A percentile compares a stretch with the other conserved stretches of the same genome.
Evolutionary conservation across 2,888 invertebrate genomes (phyloP).

Genomic region (Pheosia tremula): DNA sequence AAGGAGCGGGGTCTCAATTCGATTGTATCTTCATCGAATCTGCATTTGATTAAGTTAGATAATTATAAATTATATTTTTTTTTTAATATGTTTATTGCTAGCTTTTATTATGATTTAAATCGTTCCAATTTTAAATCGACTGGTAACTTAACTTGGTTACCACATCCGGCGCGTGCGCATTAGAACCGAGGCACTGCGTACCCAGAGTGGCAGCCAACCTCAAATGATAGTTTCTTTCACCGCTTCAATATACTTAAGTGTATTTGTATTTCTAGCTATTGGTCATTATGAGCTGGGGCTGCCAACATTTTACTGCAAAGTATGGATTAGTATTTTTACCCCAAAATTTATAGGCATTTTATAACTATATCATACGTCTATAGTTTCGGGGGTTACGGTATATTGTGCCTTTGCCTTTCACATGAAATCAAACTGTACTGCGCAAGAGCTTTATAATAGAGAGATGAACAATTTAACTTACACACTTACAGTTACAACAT

Average conservation of each 20-base stretch:
- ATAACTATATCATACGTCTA: too few relatives aligned
- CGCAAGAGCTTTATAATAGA: too few relatives aligned
- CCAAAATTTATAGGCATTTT: too few relatives aligned
- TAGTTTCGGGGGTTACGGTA: too few relatives aligned
- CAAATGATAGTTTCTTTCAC: conserved; percentile 71
- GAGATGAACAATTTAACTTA: too few relatives aligned
- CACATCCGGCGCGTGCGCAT: conserved; percentile 75
- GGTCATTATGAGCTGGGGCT: conserved; percentile 44
- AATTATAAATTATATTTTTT: too few relatives aligned
- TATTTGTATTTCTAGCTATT: conserved; percentile 61
- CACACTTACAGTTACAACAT: too few relatives aligned
- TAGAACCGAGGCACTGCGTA: conserved; percentile 58
- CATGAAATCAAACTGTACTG: too few relatives aligned
- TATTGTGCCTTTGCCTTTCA: too few relatives aligned
- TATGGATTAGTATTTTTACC: neutral
- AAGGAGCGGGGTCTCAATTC: too few relatives aligned
- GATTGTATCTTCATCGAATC: too few relatives aligned
- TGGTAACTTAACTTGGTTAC: conserved; percentile 27
- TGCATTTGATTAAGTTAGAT: too few relatives aligned
- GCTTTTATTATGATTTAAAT: neutral
- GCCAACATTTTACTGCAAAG: conserved; percentile 49
- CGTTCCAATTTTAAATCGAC: conserved; percentile 1
- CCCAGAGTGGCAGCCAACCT: conserved; percentile 63
- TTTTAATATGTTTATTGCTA: neutral
- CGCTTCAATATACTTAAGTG: conserved; percentile 53